A percentile compares a stretch with the other conserved stretches of the same genome.
Evolutionary conservation across 1,140 invertebrate species (phyloP).

Genomic region (Leptopilina clavipes): DNA sequence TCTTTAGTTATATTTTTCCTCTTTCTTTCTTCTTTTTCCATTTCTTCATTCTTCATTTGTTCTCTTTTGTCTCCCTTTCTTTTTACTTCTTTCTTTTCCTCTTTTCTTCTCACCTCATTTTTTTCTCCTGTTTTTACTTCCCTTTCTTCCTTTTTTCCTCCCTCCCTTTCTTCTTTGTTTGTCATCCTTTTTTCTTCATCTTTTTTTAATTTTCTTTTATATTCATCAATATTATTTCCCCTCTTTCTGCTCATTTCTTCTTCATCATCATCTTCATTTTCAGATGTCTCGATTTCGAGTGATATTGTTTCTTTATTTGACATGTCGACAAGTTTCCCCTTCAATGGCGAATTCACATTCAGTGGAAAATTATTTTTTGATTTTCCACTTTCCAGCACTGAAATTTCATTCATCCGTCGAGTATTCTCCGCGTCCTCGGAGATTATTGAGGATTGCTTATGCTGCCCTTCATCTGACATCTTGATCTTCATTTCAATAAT

Average conservation of each 20-base stretch:
- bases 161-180: not conserved
- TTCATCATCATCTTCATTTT: slow-evolving; percentile 37
- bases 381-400: not conserved
- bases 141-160: not conserved
- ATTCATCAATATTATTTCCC: slow-evolving; percentile 48
- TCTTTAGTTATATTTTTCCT: too few species aligned
- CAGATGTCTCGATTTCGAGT: slow-evolving; percentile 42
- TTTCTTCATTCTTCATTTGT: not conserved
- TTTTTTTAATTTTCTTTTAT: not conserved
- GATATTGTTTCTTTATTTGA: slow-evolving; percentile 31
- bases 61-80: not conserved
- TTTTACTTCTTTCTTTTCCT: not conserved
- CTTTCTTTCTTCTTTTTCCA: not conserved
- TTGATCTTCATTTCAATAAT: slow-evolving; percentile 63
- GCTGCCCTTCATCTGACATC: slow-evolving; percentile 22
- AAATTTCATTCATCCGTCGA: slow-evolving; percentile 2
- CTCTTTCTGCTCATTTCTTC: slow-evolving; percentile 33
- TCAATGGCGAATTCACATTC: not conserved
- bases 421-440: slow-evolving; percentile 39
- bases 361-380: not conserved
- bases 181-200: slow-evolving; percentile 9
- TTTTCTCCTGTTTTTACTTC: not conserved
- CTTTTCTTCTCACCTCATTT: not conserved
- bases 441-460: slow-evolving; percentile 35
- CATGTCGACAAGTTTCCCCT: slow-evolving; percentile 5